Conservation (phyloP, 2,113 vertebrate genomes). For the Micronycteris hirsuta region DNA sequence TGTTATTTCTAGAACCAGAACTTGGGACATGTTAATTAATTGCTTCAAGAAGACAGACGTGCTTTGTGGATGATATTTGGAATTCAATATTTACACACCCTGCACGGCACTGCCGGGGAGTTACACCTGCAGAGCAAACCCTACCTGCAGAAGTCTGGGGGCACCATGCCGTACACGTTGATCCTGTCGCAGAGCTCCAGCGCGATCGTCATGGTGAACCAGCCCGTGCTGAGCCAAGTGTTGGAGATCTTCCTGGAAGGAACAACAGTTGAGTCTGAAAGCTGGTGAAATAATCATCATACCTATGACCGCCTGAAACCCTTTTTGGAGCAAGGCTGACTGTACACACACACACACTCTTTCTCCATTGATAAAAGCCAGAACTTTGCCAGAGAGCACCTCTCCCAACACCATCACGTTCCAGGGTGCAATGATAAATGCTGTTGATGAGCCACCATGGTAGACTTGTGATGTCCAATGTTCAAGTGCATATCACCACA, state of each 20-base stretch:
- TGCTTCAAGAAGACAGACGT: conserved; percentile 65
- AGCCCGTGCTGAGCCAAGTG: conserved; percentile 99
- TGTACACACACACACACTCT: not conserved
- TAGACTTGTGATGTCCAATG: not conserved
- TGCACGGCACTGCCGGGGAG: conserved; percentile 29
- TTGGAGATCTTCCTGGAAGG: conserved; percentile 94
- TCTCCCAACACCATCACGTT: not conserved
- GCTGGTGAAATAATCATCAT: conserved; percentile 53
- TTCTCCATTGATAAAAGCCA: not conserved
- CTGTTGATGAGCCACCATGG: not conserved
- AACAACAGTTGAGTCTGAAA: conserved; percentile 76
- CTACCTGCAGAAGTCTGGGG: conserved; percentile 99
- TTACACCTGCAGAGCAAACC: conserved; percentile 66
- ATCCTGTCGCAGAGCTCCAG: conserved; percentile 97
- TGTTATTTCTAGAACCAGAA: conserved; percentile 76
- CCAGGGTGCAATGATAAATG: not conserved
- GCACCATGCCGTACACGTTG: conserved; percentile 97
- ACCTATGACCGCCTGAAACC: not conserved
- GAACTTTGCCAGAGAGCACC: not conserved
- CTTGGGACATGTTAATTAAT: conserved; percentile 74
- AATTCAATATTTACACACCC: conserved; percentile 69
- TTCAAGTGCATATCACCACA: not conserved
- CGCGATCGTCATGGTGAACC: conserved; percentile 99
- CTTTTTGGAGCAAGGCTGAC: not conserved
- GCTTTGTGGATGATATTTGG: conserved; percentile 50